Evolutionary conservation across 2,113 vertebrate species (phyloP), one percentile per base, ranked within the genome.

Genomic region (Vidua chalybeata): DNA sequence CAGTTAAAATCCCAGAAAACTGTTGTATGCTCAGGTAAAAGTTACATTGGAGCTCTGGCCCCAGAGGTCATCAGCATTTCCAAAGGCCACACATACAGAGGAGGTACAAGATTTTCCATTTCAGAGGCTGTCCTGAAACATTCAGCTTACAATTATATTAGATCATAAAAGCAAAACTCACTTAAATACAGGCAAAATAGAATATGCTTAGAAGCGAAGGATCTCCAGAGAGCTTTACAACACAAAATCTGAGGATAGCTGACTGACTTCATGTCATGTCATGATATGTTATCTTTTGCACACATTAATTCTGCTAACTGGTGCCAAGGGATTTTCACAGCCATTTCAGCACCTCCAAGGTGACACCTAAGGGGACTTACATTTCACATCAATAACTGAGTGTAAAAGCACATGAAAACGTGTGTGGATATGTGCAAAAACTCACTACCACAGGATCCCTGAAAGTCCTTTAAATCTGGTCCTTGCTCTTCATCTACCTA

Each of bases 281-380:
- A 88, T 7, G 43, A 84, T 58, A 79, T 61, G 85, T 94, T 84
- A 84, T 27, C 49, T 90, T 94, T 89, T 35, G 91, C 69, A 94
- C 30, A 48, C 59, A 31, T 73, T 83, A 90, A 82, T 55, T 76
- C 76, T 89, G 64, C 64, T 90, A 71, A 84, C 59, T 26, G 76
- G 24, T 68, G 52, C 85, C 78, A 56, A 51, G 89, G 63, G 64
- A 84, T 81, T 83, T 95, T 93, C 89, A 90, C 61, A 78, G 78
- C 56, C 64, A 26, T 87, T 91, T 95, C 88, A 92, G 55, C 86
- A 90, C 79, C 74, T 86, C 74, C 82, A 91, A 91, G 80, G 94
- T 67, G 62, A 92, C 49, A 67, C 39, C 59, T 77, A 78, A 83
- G 43, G 76, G 67, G 74, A 95, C 76, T 77, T 78, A 59, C 0